Evolutionary conservation across 2,797 vertebrate genomes (phyloP).

Genomic region (Sebastes nivosus): DNA sequence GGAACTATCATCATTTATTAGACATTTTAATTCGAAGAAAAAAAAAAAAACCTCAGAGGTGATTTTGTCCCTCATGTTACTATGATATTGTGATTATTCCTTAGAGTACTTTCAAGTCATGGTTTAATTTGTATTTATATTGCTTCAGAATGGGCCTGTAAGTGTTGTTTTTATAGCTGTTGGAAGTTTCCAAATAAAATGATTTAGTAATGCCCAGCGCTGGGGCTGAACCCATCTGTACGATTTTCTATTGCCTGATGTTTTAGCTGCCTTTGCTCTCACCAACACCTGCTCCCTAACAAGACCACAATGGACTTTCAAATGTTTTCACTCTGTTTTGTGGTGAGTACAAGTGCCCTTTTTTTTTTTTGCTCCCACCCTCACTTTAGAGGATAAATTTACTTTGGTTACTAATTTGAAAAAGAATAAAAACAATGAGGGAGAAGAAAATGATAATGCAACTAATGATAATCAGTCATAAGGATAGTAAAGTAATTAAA

Average conservation of each 20-base stretch:
- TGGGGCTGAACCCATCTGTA: conserved; percentile 11
- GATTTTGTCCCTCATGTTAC: conserved; percentile 17
- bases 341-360: conserved; percentile 22
- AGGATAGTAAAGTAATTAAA: too few relatives aligned
- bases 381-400: neutral
- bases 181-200: conserved; percentile 60
- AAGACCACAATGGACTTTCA: neutral
- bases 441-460: neutral
- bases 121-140: conserved; percentile 62
- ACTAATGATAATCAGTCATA: too few relatives aligned
- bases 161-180: conserved; percentile 50
- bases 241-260: neutral
- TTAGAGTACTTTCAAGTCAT: conserved; percentile 43
- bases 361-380: neutral
- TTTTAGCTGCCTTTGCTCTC: conserved; percentile 4
- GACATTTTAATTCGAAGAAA: conserved; percentile 1
- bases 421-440: too few relatives aligned
- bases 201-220: conserved; percentile 11
- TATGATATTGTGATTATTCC: conserved; percentile 40
- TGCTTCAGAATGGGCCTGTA: conserved; percentile 53
- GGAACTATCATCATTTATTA: neutral
- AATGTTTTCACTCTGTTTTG: conserved; percentile 3
- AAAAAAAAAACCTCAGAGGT: neutral
- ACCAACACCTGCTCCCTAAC: conserved; percentile 14
- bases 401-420: neutral